Evolutionary conservation across 2,888 invertebrate genomes (phyloP).

Genomic region (Agapostemon virescens): DNA sequence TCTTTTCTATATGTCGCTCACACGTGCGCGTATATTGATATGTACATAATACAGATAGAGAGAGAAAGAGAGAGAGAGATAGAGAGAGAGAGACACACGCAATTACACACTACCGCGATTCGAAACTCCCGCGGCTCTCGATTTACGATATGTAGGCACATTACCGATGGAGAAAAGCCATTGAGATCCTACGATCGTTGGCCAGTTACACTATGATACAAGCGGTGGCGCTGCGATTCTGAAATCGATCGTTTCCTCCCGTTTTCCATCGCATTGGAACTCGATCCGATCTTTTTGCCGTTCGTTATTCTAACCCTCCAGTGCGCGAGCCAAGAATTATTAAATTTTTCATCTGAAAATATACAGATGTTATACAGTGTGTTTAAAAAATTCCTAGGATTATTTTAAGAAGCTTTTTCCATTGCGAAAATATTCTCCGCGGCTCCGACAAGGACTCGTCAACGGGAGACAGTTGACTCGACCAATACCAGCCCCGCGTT

Average conservation of each 20-base stretch:
- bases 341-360: too few species aligned
- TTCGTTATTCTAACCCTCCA: neutral
- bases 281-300: neutral
- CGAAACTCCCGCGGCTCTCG: neutral
- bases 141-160: slow-evolving; percentile 15
- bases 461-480: too few species aligned
- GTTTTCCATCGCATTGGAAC: neutral
- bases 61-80: neutral
- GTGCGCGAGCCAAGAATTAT: neutral
- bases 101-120: neutral
- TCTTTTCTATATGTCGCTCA: slow-evolving; percentile 21
- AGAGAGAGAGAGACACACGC: slow-evolving; percentile 17
- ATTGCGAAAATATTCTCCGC: too few species aligned
- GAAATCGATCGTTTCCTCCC: slow-evolving; percentile 27
- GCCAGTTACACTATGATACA: neutral
- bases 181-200: neutral
- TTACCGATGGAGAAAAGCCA: slow-evolving; percentile 11
- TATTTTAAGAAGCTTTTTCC: too few species aligned
- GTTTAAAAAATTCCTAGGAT: too few species aligned
- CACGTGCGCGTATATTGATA: slow-evolving; percentile 32
- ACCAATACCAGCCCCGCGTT: too few species aligned
- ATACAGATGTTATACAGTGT: too few species aligned
- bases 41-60: slow-evolving; percentile 31
- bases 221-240: slow-evolving; percentile 4
- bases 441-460: too few species aligned